A percentile compares a stretch with the other conserved stretches of the same genome.
These are phyloP conservation scores for Typhlichthys subterraneus DNA, from an alignment of 2,797 vertebrate genomes.

Conservation along the genomic window DNA sequence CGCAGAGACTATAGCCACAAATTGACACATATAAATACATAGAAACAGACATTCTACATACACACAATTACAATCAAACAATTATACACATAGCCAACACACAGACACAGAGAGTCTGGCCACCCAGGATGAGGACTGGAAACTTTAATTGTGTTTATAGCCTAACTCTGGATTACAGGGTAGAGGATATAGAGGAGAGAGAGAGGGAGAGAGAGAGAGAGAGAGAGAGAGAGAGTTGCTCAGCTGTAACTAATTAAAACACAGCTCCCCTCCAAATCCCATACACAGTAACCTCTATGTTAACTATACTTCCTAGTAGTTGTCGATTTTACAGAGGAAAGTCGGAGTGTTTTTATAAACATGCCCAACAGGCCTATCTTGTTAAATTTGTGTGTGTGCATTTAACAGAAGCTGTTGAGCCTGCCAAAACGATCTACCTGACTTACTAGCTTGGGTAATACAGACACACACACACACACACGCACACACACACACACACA, in stretches of 20 bases:
- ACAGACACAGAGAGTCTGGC: no score
- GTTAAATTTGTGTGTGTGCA: slow-evolving; percentile 39
- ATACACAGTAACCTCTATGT: slow-evolving; percentile 40
- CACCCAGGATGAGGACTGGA: no score
- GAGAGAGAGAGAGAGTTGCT: slow-evolving; percentile 40
- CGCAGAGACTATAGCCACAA: no score
- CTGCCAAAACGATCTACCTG: slow-evolving; percentile 24
- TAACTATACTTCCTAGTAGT: slow-evolving; percentile 57
- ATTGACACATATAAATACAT: no score
- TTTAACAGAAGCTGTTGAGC: slow-evolving; percentile 14
- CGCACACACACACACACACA: not conserved
- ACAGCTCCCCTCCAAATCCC: not conserved
- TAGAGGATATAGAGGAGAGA: not conserved
- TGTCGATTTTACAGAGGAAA: slow-evolving; percentile 54
- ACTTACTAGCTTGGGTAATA: not conserved
- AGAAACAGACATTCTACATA: no score
- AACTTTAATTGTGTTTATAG: no score
- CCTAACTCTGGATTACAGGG: not conserved
- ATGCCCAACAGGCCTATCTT: slow-evolving; percentile 52
- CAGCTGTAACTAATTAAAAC: slow-evolving; percentile 74
- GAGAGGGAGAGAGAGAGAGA: slow-evolving; percentile 21
- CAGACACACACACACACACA: not conserved
- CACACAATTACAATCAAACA: no score
- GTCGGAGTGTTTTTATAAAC: slow-evolving; percentile 25
- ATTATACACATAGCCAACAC: no score